Conservation (phyloP, 2,888 invertebrate species). For the Sinotaia quadrata region DNA sequence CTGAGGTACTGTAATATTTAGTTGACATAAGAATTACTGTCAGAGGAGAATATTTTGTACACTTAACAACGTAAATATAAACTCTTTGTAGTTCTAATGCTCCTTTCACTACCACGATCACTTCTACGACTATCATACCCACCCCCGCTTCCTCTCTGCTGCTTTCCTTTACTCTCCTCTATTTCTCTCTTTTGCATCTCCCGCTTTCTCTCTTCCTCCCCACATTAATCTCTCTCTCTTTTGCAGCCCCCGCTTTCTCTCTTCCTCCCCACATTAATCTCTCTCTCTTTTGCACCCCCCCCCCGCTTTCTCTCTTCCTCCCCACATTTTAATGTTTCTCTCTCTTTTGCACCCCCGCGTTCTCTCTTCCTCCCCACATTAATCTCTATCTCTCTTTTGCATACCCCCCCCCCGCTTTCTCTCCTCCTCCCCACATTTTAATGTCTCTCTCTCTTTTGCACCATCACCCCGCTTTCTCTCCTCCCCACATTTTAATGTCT, state of each 20-base stretch:
- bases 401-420: not conserved
- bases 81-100: no score
- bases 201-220: not conserved
- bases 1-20: no score
- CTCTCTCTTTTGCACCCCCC: not conserved
- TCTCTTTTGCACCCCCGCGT: not conserved
- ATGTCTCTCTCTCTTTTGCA: not conserved
- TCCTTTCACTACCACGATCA: no score
- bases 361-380: not conserved
- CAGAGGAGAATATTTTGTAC: no score
- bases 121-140: no score
- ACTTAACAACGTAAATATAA: no score
- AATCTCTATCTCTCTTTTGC: not conserved
- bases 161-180: no score
- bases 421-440: not conserved
- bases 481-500: no score
- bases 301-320: not conserved
- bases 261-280: constrained; percentile 2
- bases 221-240: not conserved
- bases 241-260: no score
- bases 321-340: not conserved
- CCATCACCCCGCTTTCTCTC: not conserved
- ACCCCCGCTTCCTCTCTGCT: no score
- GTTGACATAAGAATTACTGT: no score
- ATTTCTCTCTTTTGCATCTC: no score